Base-by-base conservation (phyloP, 2,888 invertebrate species). In the Cheilosia vernalis region DNA sequence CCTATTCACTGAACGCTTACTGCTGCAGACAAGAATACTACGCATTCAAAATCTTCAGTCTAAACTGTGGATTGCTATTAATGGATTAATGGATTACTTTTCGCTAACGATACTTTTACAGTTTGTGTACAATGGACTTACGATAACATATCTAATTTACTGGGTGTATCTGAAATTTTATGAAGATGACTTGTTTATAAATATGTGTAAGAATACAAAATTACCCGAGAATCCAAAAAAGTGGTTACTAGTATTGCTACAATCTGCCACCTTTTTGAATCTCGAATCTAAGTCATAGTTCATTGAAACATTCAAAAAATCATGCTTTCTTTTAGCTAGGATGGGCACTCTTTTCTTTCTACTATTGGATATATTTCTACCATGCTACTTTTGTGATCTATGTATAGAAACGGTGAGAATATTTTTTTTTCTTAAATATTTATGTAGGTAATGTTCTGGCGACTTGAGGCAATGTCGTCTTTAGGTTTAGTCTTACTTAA, bases 391-490 rank as follows among this genome's bases (percentile, higher is more conserved):
- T 49, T 84, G 69, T 60, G 80, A 84, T 1, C 17, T 47, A 7
- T 80, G 84, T 30, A 70, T 74, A 49, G 58, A 84, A 66, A 84
- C 74, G 53, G 84, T 84, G 40, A 74, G 84, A 27, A 53, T 1
- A 15, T 3, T n/a, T n/a, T 1, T 17, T 44, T 44, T 2, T 17
- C 1, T n/a, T 1, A 9, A 6, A 24, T 17, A 17, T 37, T 3
- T 51, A 27, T 17, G 21, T 21, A 2, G 1, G 21, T 21, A 1
- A 21, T 44, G 5, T 44, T 17, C 2, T 33, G 9, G 9, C 10
- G 10, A 33, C 33, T 37, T 4, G 30, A 30, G 7, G 30, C 1
- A 30, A 30, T 30, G 24, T 0, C 24, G 21, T 21, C 27, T 6
- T 5, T 27, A 27, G 0, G 30, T 30, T 7, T 2, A 30, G 30